Conservation (phyloP, 2,113 vertebrate genomes). For the Cyphomyrus discorhynchus region DNA sequence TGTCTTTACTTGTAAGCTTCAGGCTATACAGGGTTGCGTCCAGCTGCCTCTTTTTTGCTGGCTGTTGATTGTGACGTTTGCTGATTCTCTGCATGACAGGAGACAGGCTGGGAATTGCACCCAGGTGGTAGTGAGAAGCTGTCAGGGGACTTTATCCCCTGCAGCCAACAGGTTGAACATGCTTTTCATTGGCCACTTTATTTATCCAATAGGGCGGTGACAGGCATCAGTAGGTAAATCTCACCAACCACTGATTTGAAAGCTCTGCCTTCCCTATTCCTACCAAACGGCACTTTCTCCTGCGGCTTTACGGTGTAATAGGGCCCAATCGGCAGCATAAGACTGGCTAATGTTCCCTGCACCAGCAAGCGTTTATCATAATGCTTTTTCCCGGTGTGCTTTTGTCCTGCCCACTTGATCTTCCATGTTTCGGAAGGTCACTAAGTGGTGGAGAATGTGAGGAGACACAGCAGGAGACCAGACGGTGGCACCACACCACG, state of each 20-base stretch:
- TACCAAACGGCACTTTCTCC: background rate
- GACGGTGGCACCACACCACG: background rate
- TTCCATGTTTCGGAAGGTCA: background rate
- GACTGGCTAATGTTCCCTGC: background rate
- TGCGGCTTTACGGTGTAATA: background rate
- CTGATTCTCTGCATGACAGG: background rate
- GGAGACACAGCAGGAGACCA: background rate
- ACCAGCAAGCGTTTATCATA: background rate
- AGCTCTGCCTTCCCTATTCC: background rate
- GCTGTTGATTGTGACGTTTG: background rate
- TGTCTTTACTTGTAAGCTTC: background rate
- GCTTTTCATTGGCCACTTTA: background rate
- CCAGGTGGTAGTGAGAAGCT: background rate
- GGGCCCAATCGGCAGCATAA: background rate
- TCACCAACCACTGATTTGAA: background rate
- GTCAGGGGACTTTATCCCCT: background rate
- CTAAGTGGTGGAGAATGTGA: background rate
- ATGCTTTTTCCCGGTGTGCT: background rate
- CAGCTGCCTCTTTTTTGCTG: background rate
- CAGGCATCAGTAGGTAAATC: background rate
- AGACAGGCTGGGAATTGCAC: background rate
- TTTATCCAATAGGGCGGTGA: background rate
- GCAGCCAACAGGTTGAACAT: background rate
- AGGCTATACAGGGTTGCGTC: background rate
- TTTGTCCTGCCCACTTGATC: background rate